phyloP scores from a whole-genome alignment of 2,888 invertebrate species.

The Synergus itoensis region DNA sequence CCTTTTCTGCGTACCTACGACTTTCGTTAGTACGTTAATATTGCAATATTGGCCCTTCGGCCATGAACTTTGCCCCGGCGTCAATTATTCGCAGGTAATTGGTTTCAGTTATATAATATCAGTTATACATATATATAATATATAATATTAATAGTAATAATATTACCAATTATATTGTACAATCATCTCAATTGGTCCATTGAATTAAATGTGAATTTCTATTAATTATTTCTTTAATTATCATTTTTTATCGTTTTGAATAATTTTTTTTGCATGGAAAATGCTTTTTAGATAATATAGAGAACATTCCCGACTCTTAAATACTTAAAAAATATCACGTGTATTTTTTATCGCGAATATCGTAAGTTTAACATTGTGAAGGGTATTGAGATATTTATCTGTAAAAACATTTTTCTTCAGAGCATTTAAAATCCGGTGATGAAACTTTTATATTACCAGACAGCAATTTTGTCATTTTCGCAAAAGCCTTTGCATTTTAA shows the following conservation, averaged over 20 bases:
- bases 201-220: no score
- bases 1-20: conserved; percentile 93
- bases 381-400: neutral
- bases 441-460: neutral
- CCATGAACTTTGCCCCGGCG: conserved; percentile 87
- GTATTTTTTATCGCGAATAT: neutral
- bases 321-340: no score
- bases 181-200: no score
- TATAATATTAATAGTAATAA: no score
- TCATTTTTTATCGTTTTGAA: no score
- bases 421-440: neutral
- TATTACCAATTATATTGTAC: no score
- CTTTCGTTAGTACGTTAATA: conserved; percentile 89
- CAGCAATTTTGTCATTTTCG: neutral
- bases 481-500: neutral
- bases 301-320: no score
- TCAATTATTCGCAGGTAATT: conserved; percentile 86
- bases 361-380: neutral
- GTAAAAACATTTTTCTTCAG: neutral
- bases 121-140: no score
- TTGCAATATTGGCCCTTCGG: conserved; percentile 95
- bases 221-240: no score
- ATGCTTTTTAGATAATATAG: no score
- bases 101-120: neutral
- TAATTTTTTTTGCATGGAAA: no score